Evolutionary conservation across 2,888 invertebrate genomes (phyloP).

Genomic region (Tortricodes alternella): DNA sequence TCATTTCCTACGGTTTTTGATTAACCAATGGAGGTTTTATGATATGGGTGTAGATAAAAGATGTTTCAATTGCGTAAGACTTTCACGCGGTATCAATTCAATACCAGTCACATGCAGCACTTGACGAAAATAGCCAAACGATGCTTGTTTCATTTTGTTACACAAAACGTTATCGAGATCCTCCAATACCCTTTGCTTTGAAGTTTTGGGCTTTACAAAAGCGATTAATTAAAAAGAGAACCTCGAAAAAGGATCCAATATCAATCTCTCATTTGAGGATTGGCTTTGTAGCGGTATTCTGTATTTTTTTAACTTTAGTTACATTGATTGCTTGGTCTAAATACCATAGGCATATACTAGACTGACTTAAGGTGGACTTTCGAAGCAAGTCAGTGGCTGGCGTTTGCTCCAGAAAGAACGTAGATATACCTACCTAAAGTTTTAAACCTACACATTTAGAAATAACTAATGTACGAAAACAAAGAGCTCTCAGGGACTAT

Average conservation of each 20-base stretch:
- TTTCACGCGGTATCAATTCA: background rate
- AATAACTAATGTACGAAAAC: no score
- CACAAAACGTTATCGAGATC: constrained; percentile 42
- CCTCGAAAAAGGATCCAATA: constrained; percentile 48
- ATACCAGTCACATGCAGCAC: constrained; percentile 7
- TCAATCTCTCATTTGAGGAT: constrained; percentile 44
- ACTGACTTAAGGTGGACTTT: no score
- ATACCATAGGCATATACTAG: no score
- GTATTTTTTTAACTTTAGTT: constrained; percentile 15
- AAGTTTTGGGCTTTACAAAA: constrained; percentile 51
- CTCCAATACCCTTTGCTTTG: constrained; percentile 53
- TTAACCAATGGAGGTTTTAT: no score
- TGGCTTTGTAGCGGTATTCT: constrained; percentile 27
- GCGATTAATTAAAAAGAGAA: constrained; percentile 62
- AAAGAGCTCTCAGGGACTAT: no score
- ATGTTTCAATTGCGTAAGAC: no score
- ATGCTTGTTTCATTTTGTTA: constrained; percentile 16
- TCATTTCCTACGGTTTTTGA: no score
- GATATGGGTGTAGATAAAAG: no score
- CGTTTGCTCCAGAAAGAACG: no score
- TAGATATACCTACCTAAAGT: no score
- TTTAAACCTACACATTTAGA: no score
- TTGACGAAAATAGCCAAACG: constrained; percentile 6
- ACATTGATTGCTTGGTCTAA: background rate
- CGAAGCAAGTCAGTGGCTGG: no score